A percentile compares a stretch with the other conserved stretches of the same genome.
Conservation (phyloP, 2,888 invertebrate genomes). For the Mythimna ferrago region DNA sequence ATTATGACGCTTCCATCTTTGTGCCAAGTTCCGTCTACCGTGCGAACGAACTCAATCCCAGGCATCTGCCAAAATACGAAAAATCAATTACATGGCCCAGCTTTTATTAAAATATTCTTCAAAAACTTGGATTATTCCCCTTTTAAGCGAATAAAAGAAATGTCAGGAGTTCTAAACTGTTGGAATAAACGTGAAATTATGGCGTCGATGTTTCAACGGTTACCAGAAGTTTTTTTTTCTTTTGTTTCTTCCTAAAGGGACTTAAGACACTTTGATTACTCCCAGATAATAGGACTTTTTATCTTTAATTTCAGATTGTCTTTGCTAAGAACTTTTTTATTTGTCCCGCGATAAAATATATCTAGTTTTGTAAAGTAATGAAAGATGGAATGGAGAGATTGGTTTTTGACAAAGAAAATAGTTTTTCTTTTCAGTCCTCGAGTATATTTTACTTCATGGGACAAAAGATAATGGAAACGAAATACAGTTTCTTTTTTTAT, state of each 20-base stretch:
- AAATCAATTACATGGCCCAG: constrained; percentile 24
- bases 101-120: constrained; percentile 31
- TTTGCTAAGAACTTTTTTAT: constrained; percentile 34
- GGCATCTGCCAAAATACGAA: constrained; percentile 22
- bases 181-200: constrained; percentile 50
- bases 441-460: constrained; percentile 19
- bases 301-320: constrained; percentile 45
- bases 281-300: constrained; percentile 52
- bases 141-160: constrained; percentile 45
- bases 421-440: constrained; percentile 11
- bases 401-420: constrained; percentile 27
- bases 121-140: constrained; percentile 35
- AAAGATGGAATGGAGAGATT: constrained; percentile 17
- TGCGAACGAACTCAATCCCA: constrained; percentile 9
- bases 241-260: constrained; percentile 27
- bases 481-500: constrained; percentile 30
- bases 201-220: constrained; percentile 50
- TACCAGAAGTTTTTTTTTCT: constrained; percentile 34
- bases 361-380: constrained; percentile 38
- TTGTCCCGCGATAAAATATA: constrained; percentile 22
- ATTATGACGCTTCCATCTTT: background rate
- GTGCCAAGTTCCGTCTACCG: constrained; percentile 5
- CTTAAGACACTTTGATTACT: constrained; percentile 53
- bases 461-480: constrained; percentile 20
- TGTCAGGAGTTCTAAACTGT: constrained; percentile 43